Evolutionary conservation across 2,888 invertebrate genomes (phyloP).

Genomic region (Agrotis segetum): DNA sequence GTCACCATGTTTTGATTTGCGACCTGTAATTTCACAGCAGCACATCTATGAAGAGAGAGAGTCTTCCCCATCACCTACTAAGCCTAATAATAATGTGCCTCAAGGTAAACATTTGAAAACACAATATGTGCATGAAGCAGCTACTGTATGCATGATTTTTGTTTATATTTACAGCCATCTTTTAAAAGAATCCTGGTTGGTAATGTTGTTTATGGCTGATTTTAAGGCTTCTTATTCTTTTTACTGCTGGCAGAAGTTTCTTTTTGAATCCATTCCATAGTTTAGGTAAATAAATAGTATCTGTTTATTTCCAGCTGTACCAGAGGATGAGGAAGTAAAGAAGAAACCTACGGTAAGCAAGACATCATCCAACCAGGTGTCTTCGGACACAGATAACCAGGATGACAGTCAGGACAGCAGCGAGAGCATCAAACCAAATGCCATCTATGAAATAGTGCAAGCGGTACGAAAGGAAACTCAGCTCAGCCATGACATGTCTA

Average conservation of each 20-base stretch:
- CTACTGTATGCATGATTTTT: slow-evolving; percentile 10
- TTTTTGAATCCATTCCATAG: not conserved
- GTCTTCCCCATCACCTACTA: slow-evolving; percentile 77
- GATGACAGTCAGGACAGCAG: slow-evolving; percentile 89
- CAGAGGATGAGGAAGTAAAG: slow-evolving; percentile 74
- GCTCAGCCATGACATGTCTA: slow-evolving; percentile 96
- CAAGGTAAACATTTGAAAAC: slow-evolving; percentile 72
- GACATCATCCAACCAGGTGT: slow-evolving; percentile 79
- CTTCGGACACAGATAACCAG: slow-evolving; percentile 87
- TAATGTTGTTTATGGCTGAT: slow-evolving; percentile 1
- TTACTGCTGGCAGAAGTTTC: slow-evolving; percentile 10
- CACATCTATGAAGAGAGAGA: slow-evolving; percentile 84
- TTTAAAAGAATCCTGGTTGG: not conserved
- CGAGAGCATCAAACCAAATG: slow-evolving; percentile 88
- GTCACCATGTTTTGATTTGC: slow-evolving; percentile 86
- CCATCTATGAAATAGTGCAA: slow-evolving; percentile 94
- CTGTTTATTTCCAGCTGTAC: slow-evolving; percentile 28
- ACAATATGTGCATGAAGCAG: slow-evolving; percentile 43
- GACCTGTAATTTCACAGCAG: slow-evolving; percentile 87
- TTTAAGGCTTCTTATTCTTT: slow-evolving; percentile 28
- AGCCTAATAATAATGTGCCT: slow-evolving; percentile 70
- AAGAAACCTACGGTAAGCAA: slow-evolving; percentile 71
- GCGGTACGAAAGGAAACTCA: slow-evolving; percentile 96
- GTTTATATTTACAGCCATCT: slow-evolving; percentile 6
- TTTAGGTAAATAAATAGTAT: not conserved